Percentiles rank a stretch among this genome's conserved stretches.
phyloP scores from a whole-genome alignment of 2,888 invertebrate genomes.

The Dynastes maya region DNA sequence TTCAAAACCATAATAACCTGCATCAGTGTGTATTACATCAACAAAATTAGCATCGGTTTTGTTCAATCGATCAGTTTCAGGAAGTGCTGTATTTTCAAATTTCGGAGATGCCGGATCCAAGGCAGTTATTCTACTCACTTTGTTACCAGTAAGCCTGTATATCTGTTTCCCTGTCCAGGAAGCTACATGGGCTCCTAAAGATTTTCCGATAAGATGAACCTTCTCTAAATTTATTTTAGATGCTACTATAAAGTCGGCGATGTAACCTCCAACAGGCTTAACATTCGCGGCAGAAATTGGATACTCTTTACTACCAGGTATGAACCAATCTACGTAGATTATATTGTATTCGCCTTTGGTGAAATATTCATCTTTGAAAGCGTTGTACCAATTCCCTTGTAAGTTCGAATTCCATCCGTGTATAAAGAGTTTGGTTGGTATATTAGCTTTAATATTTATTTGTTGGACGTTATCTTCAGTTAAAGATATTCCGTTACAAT shows the following conservation, averaged over 20 bases:
- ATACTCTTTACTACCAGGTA: constrained; percentile 60
- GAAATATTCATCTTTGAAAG: constrained; percentile 69
- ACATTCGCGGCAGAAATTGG: constrained; percentile 70
- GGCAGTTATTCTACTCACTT: constrained; percentile 70
- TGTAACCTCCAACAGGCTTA: constrained; percentile 68
- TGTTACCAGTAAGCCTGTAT: constrained; percentile 60
- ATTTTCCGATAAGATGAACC: constrained; percentile 70
- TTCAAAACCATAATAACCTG: constrained; percentile 67
- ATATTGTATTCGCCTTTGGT: constrained; percentile 68
- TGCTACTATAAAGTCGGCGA: constrained; percentile 66
- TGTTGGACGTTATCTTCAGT: constrained; percentile 55
- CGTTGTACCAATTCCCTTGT: constrained; percentile 65
- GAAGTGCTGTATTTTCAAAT: constrained; percentile 59
- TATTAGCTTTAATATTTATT: constrained; percentile 52
- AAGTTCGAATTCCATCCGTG: constrained; percentile 72
- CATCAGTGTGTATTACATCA: constrained; percentile 69
- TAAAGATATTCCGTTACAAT: constrained; percentile 53
- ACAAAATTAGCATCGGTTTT: constrained; percentile 67
- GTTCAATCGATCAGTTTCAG: constrained; percentile 64
- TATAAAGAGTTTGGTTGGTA: constrained; percentile 69
- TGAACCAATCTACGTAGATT: constrained; percentile 70
- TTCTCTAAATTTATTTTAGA: constrained; percentile 64
- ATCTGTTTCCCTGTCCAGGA: constrained; percentile 62
- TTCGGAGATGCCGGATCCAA: constrained; percentile 70
- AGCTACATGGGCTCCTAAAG: constrained; percentile 68